Percentiles rank a stretch among this genome's conserved stretches.
These are phyloP conservation scores for Steinernema hermaphroditum DNA, from an alignment of 2,888 invertebrate species.

Conservation along the genomic window DNA sequence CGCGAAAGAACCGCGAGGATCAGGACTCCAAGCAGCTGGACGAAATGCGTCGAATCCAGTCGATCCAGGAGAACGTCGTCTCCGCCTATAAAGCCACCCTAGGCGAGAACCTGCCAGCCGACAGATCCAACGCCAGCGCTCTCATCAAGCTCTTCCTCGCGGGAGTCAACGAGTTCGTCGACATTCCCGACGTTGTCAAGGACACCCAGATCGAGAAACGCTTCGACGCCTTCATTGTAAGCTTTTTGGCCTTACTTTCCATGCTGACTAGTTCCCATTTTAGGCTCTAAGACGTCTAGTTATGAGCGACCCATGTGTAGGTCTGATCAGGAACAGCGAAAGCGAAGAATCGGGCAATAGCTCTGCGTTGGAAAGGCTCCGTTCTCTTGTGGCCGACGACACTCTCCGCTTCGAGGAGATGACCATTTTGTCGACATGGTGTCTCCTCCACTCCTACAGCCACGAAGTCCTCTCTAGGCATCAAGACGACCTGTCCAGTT, in stretches of 20 bases:
- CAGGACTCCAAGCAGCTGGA: slow-evolving; percentile 4
- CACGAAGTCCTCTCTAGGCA: slow-evolving; percentile 1
- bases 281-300: slow-evolving; percentile 15
- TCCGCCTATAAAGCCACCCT: neutral
- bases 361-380: neutral
- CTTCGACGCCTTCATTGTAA: slow-evolving; percentile 20
- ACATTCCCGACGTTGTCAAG: slow-evolving; percentile 7
- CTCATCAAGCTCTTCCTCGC: slow-evolving; percentile 23
- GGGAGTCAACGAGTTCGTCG: slow-evolving; percentile 16
- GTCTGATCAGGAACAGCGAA: neutral
- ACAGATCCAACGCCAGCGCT: neutral
- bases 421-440: slow-evolving; percentile 19
- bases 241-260: neutral
- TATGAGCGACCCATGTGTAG: neutral
- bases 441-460: slow-evolving; percentile 12
- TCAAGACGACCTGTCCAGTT: slow-evolving; percentile 1
- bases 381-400: neutral
- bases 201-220: slow-evolving; percentile 1
- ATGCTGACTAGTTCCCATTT: neutral
- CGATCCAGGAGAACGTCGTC: slow-evolving; percentile 16
- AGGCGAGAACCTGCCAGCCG: neutral
- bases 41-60: slow-evolving; percentile 9
- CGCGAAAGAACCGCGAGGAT: slow-evolving; percentile 32
- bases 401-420: slow-evolving; percentile 8
- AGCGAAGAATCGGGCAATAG: neutral